phyloP scores from a whole-genome alignment of 2,888 invertebrate species.

The Mythimna pallens region DNA sequence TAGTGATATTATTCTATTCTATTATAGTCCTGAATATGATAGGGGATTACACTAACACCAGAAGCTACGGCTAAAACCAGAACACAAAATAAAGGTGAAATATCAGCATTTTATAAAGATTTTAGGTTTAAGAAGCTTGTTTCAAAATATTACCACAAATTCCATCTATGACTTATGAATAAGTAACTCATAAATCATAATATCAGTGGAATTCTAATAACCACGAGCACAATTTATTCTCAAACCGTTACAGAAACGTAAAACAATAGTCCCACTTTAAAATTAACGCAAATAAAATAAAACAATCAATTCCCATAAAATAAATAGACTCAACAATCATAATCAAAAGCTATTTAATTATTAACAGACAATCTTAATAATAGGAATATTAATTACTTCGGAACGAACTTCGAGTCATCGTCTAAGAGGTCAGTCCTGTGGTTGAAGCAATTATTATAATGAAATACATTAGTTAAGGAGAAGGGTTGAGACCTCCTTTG shows the following conservation, averaged over 20 bases:
- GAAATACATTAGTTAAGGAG: slow-evolving; percentile 74
- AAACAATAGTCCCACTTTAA: slow-evolving; percentile 26
- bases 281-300: slow-evolving; percentile 26
- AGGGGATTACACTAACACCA: too few relatives aligned
- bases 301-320: slow-evolving; percentile 48
- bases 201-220: background rate
- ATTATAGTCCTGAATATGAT: too few relatives aligned
- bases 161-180: background rate
- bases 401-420: slow-evolving; percentile 39
- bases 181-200: background rate
- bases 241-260: background rate
- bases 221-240: background rate
- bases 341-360: slow-evolving; percentile 60
- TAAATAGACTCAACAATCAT: slow-evolving; percentile 54
- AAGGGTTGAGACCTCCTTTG: slow-evolving; percentile 76
- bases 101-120: too few relatives aligned
- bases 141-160: background rate
- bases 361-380: slow-evolving; percentile 53
- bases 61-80: too few relatives aligned
- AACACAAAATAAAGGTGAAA: too few relatives aligned
- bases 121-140: too few relatives aligned
- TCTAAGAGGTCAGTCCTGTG: slow-evolving; percentile 58
- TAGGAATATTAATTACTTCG: slow-evolving; percentile 58
- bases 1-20: too few relatives aligned
- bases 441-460: slow-evolving; percentile 74